Conservation (phyloP, 1,140 invertebrate genomes). For the Platorchestia sp. region DNA sequence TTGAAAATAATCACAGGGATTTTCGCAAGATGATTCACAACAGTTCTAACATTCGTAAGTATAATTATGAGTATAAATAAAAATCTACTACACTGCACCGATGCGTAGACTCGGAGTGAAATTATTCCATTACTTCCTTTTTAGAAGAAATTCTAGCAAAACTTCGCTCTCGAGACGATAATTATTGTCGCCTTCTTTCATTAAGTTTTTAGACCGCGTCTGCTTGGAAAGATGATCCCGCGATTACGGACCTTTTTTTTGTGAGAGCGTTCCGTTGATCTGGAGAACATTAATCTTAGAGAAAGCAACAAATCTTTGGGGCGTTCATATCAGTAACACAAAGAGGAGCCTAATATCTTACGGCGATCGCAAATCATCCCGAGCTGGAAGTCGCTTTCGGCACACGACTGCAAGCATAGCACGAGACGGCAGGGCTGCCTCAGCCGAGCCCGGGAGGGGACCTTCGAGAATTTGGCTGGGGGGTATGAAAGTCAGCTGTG, state of each 20-base stretch:
- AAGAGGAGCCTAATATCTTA: background rate
- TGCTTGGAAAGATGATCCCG: background rate
- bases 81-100: background rate
- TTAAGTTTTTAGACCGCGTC: background rate
- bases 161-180: background rate
- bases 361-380: background rate
- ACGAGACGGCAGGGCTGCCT: too few species aligned
- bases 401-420: background rate
- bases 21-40: background rate
- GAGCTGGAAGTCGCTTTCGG: background rate
- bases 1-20: background rate
- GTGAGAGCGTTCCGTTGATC: background rate
- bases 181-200: background rate
- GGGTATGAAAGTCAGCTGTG: too few species aligned
- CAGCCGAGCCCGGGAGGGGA: too few species aligned
- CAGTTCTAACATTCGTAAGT: background rate
- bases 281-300: constrained; percentile 9
- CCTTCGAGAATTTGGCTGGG: too few species aligned
- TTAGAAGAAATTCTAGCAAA: background rate
- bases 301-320: constrained; percentile 7
- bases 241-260: background rate
- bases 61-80: background rate
- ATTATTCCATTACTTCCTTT: background rate
- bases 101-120: background rate
- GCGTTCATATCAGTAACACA: constrained; percentile 7